phyloP scores from a whole-genome alignment of 2,888 invertebrate genomes.

The Noctua janthe region DNA sequence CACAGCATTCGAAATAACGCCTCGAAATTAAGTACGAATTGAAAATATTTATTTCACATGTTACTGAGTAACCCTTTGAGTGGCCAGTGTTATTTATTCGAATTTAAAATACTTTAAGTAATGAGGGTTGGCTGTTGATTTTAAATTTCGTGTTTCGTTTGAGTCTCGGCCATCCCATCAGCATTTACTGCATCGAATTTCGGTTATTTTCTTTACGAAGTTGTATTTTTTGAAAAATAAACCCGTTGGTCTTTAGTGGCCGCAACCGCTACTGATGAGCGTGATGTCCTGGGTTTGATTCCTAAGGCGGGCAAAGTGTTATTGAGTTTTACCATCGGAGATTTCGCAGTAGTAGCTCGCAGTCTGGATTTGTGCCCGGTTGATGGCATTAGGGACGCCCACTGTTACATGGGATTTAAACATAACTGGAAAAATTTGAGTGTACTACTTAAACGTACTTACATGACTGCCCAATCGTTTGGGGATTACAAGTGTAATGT shows the following conservation, averaged over 20 bases:
- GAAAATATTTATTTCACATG: slow-evolving; percentile 64
- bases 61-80: slow-evolving; percentile 39
- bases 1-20: slow-evolving; percentile 55
- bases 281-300: background rate
- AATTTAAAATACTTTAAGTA: slow-evolving; percentile 51
- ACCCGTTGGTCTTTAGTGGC: background rate
- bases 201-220: background rate
- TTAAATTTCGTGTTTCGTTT: slow-evolving; percentile 38
- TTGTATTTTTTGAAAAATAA: background rate
- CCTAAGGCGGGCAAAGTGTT: background rate
- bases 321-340: no score
- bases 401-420: no score
- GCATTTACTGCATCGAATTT: background rate
- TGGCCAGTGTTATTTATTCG: slow-evolving; percentile 34
- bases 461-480: no score
- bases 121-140: slow-evolving; percentile 40
- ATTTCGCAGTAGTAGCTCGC: no score
- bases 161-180: background rate
- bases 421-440: no score
- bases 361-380: no score
- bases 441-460: no score
- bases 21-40: slow-evolving; percentile 59
- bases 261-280: no score
- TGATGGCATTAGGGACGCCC: no score
- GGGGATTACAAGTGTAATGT: background rate